phyloP scores from a whole-genome alignment of 2,797 vertebrate species.

The Microctenopoma steveboyesi region DNA sequence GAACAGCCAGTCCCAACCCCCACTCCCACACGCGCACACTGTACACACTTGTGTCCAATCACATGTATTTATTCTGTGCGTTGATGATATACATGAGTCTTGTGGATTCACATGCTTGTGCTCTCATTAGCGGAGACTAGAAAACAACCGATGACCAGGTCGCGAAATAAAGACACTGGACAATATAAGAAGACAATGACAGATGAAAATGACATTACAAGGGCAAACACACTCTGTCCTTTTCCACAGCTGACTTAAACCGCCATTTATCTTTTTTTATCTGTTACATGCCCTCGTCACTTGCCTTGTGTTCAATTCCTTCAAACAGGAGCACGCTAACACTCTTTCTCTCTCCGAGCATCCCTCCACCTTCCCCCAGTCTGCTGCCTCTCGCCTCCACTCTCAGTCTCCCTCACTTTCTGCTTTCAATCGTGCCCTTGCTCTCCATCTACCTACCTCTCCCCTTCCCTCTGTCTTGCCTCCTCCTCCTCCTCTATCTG shows the following conservation, averaged over 20 bases:
- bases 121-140: background rate
- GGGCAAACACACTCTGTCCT: slow-evolving; percentile 35
- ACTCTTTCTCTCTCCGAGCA: slow-evolving; percentile 25
- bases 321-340: slow-evolving; percentile 23
- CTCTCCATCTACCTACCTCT: slow-evolving; percentile 41
- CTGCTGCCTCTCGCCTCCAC: slow-evolving; percentile 27
- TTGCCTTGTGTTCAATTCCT: slow-evolving; percentile 37
- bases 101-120: background rate
- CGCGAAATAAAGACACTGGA: background rate
- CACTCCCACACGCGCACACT: slow-evolving; percentile 10
- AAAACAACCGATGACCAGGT: background rate
- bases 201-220: slow-evolving; percentile 30
- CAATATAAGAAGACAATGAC: slow-evolving; percentile 25
- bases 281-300: slow-evolving; percentile 45
- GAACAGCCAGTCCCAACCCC: slow-evolving; percentile 39
- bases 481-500: slow-evolving; percentile 47
- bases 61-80: slow-evolving; percentile 23
- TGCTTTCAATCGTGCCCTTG: slow-evolving; percentile 45
- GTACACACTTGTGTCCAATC: slow-evolving; percentile 8
- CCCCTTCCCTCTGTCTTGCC: slow-evolving; percentile 23
- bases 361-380: slow-evolving; percentile 30
- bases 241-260: slow-evolving; percentile 43
- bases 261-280: slow-evolving; percentile 44
- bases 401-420: slow-evolving; percentile 42
- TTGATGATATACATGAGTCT: slow-evolving; percentile 9